phyloP scores from a whole-genome alignment of 1,140 invertebrate species.

The Arion vulgaris region DNA sequence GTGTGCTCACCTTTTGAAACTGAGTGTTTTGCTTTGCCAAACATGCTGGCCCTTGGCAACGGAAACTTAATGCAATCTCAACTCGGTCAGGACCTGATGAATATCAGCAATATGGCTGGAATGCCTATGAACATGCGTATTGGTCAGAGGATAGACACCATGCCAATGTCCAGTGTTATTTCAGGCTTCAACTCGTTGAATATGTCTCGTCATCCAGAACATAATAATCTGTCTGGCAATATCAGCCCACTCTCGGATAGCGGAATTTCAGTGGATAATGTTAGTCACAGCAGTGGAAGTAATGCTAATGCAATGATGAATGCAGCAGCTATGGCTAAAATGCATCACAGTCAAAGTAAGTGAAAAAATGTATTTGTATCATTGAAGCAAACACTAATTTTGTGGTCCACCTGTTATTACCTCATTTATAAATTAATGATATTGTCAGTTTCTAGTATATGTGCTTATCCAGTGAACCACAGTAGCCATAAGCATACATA shows the following conservation, averaged over 20 bases:
- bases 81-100: constrained; percentile 5
- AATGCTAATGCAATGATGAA: constrained; percentile 84
- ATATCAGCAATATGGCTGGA: constrained; percentile 37
- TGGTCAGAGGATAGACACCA: constrained; percentile 10
- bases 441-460: too few relatives aligned
- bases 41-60: constrained; percentile 14
- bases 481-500: too few relatives aligned
- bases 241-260: constrained; percentile 72
- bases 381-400: too few relatives aligned
- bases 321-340: constrained; percentile 86
- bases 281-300: constrained; percentile 78
- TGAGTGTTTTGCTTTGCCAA: constrained; percentile 15
- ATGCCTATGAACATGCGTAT: constrained; percentile 24
- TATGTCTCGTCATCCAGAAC: constrained; percentile 35
- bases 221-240: constrained; percentile 56
- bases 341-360: constrained; percentile 29
- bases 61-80: constrained; percentile 23
- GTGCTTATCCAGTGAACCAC: too few relatives aligned
- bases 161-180: constrained; percentile 34
- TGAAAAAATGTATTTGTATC: too few relatives aligned
- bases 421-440: too few relatives aligned
- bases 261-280: constrained; percentile 75
- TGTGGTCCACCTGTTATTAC: too few relatives aligned
- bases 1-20: constrained; percentile 9
- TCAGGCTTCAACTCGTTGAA: constrained; percentile 29